Evolutionary conservation across 1,140 invertebrate species (phyloP), one percentile per base, ranked within the genome.

Genomic region (Manduca sexta): DNA sequence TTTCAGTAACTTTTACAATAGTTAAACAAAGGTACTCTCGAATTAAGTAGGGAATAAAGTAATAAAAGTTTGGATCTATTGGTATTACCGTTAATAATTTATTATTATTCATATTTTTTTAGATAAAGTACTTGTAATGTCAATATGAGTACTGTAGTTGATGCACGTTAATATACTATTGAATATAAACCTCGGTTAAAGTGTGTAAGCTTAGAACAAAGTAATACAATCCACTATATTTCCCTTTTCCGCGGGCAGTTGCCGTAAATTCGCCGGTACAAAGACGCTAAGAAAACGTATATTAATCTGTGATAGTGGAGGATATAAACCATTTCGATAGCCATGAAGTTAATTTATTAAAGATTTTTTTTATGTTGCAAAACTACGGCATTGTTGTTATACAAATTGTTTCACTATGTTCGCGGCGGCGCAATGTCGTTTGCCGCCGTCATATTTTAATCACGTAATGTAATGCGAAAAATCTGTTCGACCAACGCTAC

Each of bases 381-480:
- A 39, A 39, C 16, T 17, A 15, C n/a, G 14, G n/a, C 14, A 31
- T 30, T 30, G 14, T 43, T 43, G 44, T 48, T 61, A 54, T 64
- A 56, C 42, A 59, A 52, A 56, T 33, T 39, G 61, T 62, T 64
- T 65, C 55, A 54, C 56, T 55, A 62, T 57, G 47, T 48, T 56
- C 54, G 67, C 71, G 71, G 60, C 69, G 69, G 69, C 69, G 69
- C 63, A 61, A 29, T 56, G 49, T 54, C 33, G 31, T 29, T 55
- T 48, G 45, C 44, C 56, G 52, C 59, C 57, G 55, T 64, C 53
- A 63, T 54, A 61, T 61, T 65, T 68, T 69, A 71, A 68, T 69
- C 65, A 61, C 56, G 59, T 67, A 68, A 77, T 74, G 68, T 69
- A 71, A 75, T 79, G 62, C 66, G 60, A 82, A 75, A 80, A 81